A percentile compares a stretch with the other conserved stretches of the same genome.
Evolutionary conservation across 2,797 vertebrate species (phyloP).

Genomic region (Eremophila alpestris): DNA sequence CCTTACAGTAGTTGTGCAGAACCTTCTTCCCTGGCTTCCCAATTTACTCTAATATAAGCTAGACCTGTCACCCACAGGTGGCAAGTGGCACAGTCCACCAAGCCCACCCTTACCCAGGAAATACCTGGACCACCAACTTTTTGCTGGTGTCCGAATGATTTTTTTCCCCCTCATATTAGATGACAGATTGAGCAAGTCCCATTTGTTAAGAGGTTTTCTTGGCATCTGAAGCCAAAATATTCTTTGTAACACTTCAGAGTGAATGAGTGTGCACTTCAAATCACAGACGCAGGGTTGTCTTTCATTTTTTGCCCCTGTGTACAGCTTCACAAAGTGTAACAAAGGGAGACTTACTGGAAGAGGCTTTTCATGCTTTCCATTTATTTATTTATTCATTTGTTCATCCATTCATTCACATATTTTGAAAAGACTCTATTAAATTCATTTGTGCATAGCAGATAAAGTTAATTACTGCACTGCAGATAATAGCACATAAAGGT

Average conservation of each 20-base stretch:
- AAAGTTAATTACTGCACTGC: conserved; percentile 54
- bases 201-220: conserved; percentile 43
- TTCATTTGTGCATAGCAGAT: conserved; percentile 27
- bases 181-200: neutral
- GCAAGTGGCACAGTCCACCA: neutral
- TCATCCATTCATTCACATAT: neutral
- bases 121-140: neutral
- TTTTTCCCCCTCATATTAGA: neutral
- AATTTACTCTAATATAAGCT: neutral
- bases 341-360: conserved; percentile 37
- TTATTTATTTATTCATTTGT: neutral
- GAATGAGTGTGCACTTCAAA: conserved; percentile 44
- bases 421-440: conserved; percentile 26
- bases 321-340: conserved; percentile 19
- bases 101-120: neutral
- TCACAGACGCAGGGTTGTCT: neutral
- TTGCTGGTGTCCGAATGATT: neutral
- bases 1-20: neutral
- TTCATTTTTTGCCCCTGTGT: neutral
- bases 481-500: conserved; percentile 46
- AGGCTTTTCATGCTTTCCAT: neutral
- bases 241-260: conserved; percentile 50
- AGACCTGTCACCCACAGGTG: neutral
- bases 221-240: conserved; percentile 47
- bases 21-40: neutral